phyloP scores from a whole-genome alignment of 2,797 vertebrate genomes.

The Micrastur ruficollis region DNA sequence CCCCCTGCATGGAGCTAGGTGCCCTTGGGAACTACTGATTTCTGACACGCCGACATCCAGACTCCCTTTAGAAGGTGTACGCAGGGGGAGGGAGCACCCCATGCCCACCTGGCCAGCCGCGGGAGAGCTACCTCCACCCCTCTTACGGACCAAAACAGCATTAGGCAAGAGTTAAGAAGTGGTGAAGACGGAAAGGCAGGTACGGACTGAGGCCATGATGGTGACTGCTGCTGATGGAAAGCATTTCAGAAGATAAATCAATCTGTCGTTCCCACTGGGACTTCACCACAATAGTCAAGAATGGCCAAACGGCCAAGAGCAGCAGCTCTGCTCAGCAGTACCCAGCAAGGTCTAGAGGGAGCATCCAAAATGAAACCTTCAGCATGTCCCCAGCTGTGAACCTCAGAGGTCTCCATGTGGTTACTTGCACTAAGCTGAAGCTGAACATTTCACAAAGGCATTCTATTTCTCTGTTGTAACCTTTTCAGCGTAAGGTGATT shows the following conservation, averaged over 20 bases:
- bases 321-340: background rate
- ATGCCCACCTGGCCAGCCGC: fast-evolving
- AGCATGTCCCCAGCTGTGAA: background rate
- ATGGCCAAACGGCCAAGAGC: background rate
- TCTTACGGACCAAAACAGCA: background rate
- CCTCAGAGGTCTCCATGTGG: background rate
- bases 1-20: too few relatives aligned
- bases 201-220: fast-evolving
- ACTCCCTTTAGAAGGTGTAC: background rate
- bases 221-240: background rate
- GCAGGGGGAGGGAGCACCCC: background rate
- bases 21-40: background rate
- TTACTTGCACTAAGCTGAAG: background rate
- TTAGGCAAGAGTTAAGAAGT: background rate
- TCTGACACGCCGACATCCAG: background rate
- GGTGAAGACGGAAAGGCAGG: background rate
- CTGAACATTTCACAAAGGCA: background rate
- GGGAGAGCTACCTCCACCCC: background rate
- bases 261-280: background rate
- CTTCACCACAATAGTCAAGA: background rate
- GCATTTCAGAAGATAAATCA: background rate
- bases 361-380: background rate
- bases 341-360: background rate
- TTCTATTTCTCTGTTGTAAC: fast-evolving
- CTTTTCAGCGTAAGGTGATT: background rate